A percentile compares a stretch with the other conserved stretches of the same genome.
These are phyloP conservation scores for Thymelicus acteon DNA, from an alignment of 2,888 invertebrate species.

Conservation along the genomic window DNA sequence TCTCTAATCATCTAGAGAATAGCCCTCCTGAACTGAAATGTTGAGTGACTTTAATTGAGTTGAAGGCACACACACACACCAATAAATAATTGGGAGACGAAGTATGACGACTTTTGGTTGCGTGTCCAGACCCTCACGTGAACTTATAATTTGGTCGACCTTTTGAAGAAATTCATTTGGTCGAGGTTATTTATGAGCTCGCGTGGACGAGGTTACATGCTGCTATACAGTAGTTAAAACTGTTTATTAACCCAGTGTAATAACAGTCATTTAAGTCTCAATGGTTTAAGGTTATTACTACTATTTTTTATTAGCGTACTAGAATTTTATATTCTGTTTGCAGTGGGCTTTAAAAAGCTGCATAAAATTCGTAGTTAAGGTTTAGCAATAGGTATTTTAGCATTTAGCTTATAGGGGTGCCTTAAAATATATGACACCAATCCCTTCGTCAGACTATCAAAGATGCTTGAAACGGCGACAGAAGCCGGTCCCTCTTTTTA, in stretches of 20 bases:
- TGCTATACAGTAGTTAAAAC: constrained; percentile 62
- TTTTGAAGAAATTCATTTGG: constrained; percentile 82
- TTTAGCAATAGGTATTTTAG: no score
- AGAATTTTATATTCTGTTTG: no score
- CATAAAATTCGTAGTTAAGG: no score
- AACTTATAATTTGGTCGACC: constrained; percentile 80
- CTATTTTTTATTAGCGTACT: background rate
- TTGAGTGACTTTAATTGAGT: background rate
- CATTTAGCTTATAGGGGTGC: no score
- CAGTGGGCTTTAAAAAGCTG: no score
- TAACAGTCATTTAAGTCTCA: background rate
- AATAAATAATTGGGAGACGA: constrained; percentile 33
- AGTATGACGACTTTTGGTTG: constrained; percentile 63
- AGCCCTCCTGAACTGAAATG: no score
- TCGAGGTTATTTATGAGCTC: constrained; percentile 64
- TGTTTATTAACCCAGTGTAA: constrained; percentile 51
- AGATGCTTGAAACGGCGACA: no score
- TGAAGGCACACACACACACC: background rate
- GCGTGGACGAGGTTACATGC: constrained; percentile 62
- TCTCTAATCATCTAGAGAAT: no score
- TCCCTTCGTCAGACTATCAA: no score
- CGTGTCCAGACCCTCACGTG: constrained; percentile 76
- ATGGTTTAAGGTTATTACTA: background rate
- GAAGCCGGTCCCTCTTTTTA: no score
- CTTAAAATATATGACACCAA: no score